Base-by-base conservation (phyloP, 1,140 invertebrate genomes). In the Drosophila tsacasi region DNA sequence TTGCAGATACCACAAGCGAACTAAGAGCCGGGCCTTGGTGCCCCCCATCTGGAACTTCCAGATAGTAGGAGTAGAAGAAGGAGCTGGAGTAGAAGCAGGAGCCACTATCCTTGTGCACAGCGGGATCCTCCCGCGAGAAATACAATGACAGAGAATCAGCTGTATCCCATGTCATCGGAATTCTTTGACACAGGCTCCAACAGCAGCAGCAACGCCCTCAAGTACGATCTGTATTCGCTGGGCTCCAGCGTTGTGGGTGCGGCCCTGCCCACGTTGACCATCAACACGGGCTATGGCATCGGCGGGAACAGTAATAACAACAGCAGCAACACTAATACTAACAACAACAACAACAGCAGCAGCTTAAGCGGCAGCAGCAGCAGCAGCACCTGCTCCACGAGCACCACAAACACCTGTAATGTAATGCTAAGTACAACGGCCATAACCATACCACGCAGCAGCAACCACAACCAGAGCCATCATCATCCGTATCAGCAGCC, bases 131-230 rank as follows among this genome's bases (percentile, higher is more conserved):
- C 46, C 54, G 30, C 27, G 2, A n/a, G 5, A 21, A 8, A 52
- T 54, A 63, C 76, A 79, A 92, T 92, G 91, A 92, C 91, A 71
- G 91, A 92, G 75, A 92, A 92, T 82, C 91, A 92, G 79, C 35
- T 92, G 71, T 92, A 85, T 80, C 76, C 91, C 79, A 92, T 92
- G 91, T 92, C 91, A 76, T 90, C 91, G 74, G 91, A 92, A 72
- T 89, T 92, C 80, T 92, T 92, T 86, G 91, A 92, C 83, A 92
- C 74, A 39, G 90, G 91, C 66, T 92, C 91, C 21, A 92, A 92
- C 55, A 92, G 91, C 68, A 91, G 87, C 85, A 92, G 89, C 77
- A 92, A 92, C 76, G 68, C 91, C 35, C 55, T 92, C 42, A 92
- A 92, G 54, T 92, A 87, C 72, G 91, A 92, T 64, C 58, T 92